Conservation (phyloP, 1,140 invertebrate genomes). For the Eulimnadia texana region DNA sequence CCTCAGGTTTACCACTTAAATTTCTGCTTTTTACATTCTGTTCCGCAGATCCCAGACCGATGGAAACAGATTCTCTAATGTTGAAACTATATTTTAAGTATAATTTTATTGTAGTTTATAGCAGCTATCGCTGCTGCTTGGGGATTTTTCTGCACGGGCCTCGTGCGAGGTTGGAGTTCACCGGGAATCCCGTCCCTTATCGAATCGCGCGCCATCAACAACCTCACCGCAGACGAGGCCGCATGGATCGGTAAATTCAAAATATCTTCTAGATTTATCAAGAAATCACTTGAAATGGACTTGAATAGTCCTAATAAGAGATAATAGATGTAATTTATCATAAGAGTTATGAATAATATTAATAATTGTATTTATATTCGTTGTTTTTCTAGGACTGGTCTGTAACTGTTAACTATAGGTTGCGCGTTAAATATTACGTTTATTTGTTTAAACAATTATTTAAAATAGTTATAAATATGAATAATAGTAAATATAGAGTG, state of each 20-base stretch:
- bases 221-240: neutral
- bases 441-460: no score
- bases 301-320: no score
- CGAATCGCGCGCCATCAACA: neutral
- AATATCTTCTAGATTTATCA: no score
- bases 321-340: no score
- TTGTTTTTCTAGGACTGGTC: no score
- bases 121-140: neutral
- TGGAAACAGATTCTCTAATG: neutral
- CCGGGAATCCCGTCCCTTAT: slow-evolving; percentile 5
- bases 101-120: slow-evolving; percentile 1
- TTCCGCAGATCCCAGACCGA: neutral
- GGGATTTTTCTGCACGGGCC: slow-evolving; percentile 8
- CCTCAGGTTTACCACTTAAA: neutral
- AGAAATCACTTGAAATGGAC: no score
- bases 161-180: slow-evolving; percentile 12
- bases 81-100: neutral
- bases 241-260: slow-evolving; percentile 15
- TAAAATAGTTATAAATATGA: no score
- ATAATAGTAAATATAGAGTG: no score
- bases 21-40: neutral
- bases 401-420: no score
- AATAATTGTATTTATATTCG: no score
- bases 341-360: no score
- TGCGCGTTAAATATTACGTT: no score